These are phyloP conservation scores for Bursaphelenchus okinawaensis DNA, from an alignment of 2,888 invertebrate genomes.

Conservation along the genomic window DNA sequence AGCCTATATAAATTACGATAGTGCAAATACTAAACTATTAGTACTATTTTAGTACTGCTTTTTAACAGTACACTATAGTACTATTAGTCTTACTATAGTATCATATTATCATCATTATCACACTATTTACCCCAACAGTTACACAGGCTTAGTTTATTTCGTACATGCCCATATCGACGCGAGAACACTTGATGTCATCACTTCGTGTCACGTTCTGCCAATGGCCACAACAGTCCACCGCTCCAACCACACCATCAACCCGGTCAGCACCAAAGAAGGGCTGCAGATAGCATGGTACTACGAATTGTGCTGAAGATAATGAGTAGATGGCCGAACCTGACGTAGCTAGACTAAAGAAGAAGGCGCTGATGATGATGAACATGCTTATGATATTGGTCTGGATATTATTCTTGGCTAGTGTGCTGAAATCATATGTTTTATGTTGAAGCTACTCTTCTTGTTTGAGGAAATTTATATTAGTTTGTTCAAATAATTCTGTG, in stretches of 20 bases:
- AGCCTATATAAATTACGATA: too few relatives aligned
- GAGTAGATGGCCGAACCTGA: constrained; percentile 45
- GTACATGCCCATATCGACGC: neutral
- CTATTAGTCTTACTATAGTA: too few relatives aligned
- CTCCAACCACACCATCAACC: neutral
- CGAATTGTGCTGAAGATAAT: constrained; percentile 37
- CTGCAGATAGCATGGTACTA: constrained; percentile 38
- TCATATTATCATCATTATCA: too few relatives aligned
- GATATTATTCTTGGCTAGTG: neutral
- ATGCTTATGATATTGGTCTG: neutral
- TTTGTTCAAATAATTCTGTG: too few relatives aligned
- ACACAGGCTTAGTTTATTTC: too few relatives aligned
- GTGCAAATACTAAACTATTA: too few relatives aligned
- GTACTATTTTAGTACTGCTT: too few relatives aligned
- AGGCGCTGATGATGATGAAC: constrained; percentile 33
- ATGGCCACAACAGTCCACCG: constrained; percentile 35
- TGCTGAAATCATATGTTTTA: too few relatives aligned
- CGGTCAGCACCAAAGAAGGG: constrained; percentile 12
- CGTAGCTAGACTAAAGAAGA: constrained; percentile 42
- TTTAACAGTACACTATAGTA: too few relatives aligned
- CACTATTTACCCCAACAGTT: too few relatives aligned
- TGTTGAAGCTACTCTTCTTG: too few relatives aligned
- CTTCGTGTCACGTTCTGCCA: constrained; percentile 26
- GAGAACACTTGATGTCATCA: neutral
- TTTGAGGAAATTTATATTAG: too few relatives aligned